Evolutionary conservation across 2,888 invertebrate species (phyloP), one percentile per base, ranked within the genome.

Genomic region (Dynastes grantii): DNA sequence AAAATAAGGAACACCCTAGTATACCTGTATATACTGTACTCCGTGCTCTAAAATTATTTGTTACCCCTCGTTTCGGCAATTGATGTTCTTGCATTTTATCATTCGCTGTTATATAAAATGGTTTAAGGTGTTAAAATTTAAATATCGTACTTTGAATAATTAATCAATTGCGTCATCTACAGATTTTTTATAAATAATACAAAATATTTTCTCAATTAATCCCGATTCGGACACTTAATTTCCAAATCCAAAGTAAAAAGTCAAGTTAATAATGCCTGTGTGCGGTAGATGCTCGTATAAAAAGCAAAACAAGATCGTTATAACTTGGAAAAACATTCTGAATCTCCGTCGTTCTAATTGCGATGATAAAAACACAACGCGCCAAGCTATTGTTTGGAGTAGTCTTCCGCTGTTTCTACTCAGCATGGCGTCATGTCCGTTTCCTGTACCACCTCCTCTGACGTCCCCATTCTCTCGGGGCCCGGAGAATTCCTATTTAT

Each of bases 341-440:
- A 87, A 87, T 87, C 87, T 87, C 87, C 85, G 86, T 82, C 85
- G 87, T 85, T 86, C 87, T 88, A 88, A 88, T 88, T 88, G 88
- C 87, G 84, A 85, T 84, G 86, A 86, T 85, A 88, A 88, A 88
- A 89, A 88, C 87, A 85, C 84, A 83, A 87, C 85, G 86, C 86
- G 85, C 86, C 85, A 84, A 83, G 85, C 88, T 85, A 88, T 88
- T 89, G 88, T 89, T 87, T 89, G 87, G 87, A 88, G 88, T 87
- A 88, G 86, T 88, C 88, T 89, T 89, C 89, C 89, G 89, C 88
- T 87, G 88, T 88, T 88, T 88, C 88, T 87, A 87, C 89, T 88
- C 89, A 87, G 88, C 88, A 88, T 89, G 89, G 89, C 89, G 89
- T 89, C 89, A 89, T 89, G 89, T 89, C 89, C 89, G 89, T 87